Percentiles rank a stretch among this genome's conserved stretches.
phyloP scores from a whole-genome alignment of 2,113 vertebrate species.

The Burhinus oedicnemus region DNA sequence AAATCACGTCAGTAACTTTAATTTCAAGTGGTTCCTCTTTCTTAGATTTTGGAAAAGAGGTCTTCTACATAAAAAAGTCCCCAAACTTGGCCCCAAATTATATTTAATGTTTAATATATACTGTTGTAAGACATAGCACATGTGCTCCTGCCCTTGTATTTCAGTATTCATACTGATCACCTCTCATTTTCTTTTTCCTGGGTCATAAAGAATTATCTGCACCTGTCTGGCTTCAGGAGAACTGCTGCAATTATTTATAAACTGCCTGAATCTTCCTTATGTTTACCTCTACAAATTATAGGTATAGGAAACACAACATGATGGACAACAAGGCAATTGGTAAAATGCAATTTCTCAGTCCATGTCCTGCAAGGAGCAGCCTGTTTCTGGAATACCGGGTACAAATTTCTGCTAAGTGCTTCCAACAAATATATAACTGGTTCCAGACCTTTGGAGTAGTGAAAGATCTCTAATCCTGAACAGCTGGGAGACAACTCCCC shows the following conservation, averaged over 20 bases:
- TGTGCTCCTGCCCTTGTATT: not conserved
- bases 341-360: not conserved
- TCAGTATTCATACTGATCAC: not conserved
- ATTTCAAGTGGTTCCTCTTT: not conserved
- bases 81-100: not conserved
- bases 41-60: not conserved
- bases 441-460: not conserved
- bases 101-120: not conserved
- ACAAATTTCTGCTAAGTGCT: not conserved
- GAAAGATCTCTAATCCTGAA: not conserved
- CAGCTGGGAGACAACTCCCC: not conserved
- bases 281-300: not conserved
- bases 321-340: not conserved
- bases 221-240: not conserved
- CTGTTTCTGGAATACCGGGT: not conserved
- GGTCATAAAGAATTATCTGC: not conserved
- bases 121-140: not conserved
- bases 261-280: not conserved
- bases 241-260: not conserved
- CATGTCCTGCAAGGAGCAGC: not conserved
- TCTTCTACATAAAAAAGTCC: not conserved
- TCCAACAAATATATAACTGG: not conserved
- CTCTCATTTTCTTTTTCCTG: not conserved
- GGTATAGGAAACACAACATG: not conserved
- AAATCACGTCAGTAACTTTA: not conserved